A percentile compares a stretch with the other conserved stretches of the same genome.
These are phyloP conservation scores for Nineta flava DNA, from an alignment of 2,888 invertebrate genomes.

Conservation along the genomic window DNA sequence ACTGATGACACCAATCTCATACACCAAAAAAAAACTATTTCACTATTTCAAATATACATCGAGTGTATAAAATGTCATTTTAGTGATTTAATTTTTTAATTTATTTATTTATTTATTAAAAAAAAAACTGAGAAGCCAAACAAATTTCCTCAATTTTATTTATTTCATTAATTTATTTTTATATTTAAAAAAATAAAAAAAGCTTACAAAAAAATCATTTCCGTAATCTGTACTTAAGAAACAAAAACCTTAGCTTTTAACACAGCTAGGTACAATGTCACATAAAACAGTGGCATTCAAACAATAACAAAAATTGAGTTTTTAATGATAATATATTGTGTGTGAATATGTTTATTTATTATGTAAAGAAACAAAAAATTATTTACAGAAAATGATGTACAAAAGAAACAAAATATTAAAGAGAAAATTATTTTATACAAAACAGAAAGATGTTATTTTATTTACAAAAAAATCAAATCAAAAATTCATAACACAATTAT, in stretches of 20 bases:
- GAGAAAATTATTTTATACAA: not conserved
- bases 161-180: conserved; percentile 39
- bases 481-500: not conserved
- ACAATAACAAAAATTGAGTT: not conserved
- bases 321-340: not conserved
- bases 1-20: too few relatives aligned
- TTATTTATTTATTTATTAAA: not conserved
- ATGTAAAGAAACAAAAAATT: not conserved
- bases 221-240: not conserved
- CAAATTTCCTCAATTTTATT: conserved; percentile 25
- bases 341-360: conserved; percentile 2
- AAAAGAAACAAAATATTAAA: conserved; percentile 1
- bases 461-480: not conserved
- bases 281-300: conserved; percentile 23
- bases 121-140: not conserved
- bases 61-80: too few relatives aligned
- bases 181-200: too few relatives aligned
- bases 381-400: not conserved
- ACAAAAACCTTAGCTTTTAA: conserved; percentile 23
- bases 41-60: too few relatives aligned
- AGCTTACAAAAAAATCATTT: too few relatives aligned
- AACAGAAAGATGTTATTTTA: not conserved
- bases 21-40: too few relatives aligned
- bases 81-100: too few relatives aligned
- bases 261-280: conserved; percentile 28